phyloP scores from a whole-genome alignment of 1,140 invertebrate genomes.

The Triops longicaudatus region DNA sequence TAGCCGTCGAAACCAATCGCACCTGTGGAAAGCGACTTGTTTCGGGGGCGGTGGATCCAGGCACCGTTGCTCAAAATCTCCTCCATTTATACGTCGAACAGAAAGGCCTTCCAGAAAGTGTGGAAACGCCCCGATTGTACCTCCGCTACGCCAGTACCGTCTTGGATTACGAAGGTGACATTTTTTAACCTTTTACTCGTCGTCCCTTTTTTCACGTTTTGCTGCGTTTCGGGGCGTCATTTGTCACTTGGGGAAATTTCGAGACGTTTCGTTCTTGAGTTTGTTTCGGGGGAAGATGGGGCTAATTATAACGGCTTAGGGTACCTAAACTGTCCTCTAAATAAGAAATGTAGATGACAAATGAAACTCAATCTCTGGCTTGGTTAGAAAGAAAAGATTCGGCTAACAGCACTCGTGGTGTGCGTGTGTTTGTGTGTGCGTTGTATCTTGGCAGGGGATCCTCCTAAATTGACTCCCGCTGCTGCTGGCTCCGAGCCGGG shows the following conservation, averaged over 20 bases:
- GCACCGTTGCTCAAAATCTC: constrained; percentile 37
- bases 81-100: constrained; percentile 32
- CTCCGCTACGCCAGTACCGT: not conserved
- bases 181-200: not conserved
- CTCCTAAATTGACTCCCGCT: constrained; percentile 11
- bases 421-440: not conserved
- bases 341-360: not conserved
- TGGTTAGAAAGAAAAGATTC: not conserved
- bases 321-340: not conserved
- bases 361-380: not conserved
- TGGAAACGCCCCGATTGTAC: constrained; percentile 36
- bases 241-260: constrained; percentile 13
- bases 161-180: constrained; percentile 25
- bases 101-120: constrained; percentile 35
- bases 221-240: not conserved
- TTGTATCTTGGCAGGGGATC: constrained; percentile 11
- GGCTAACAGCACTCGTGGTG: constrained; percentile 3
- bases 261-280: not conserved
- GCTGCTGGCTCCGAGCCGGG: not conserved
- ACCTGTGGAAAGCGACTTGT: constrained; percentile 40
- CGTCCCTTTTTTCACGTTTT: not conserved
- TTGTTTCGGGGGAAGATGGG: not conserved
- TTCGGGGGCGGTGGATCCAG: constrained; percentile 36
- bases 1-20: constrained; percentile 37
- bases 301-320: not conserved